phyloP scores from a whole-genome alignment of 2,113 vertebrate species.

The Scalopus aquaticus region DNA sequence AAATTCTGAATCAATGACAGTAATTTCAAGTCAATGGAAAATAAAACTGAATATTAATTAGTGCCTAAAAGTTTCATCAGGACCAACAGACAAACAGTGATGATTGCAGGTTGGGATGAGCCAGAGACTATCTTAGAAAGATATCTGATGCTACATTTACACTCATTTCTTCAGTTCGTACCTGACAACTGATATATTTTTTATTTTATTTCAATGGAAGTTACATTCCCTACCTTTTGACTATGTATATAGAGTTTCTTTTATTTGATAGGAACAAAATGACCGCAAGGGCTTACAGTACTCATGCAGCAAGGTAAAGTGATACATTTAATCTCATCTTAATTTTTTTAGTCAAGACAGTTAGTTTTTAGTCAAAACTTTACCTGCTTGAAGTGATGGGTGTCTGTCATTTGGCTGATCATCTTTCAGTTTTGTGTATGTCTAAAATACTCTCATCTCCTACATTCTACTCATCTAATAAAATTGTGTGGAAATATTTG shows the following conservation, averaged over 20 bases:
- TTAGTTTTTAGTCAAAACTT: constrained; percentile 5
- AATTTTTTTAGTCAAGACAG: background rate
- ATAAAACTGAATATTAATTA: constrained; percentile 91
- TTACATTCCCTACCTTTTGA: background rate
- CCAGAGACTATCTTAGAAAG: constrained; percentile 56
- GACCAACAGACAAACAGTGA: constrained; percentile 87
- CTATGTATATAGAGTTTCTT: constrained; percentile 38
- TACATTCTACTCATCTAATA: background rate
- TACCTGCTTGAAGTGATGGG: background rate
- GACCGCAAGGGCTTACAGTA: constrained; percentile 33
- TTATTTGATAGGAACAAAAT: constrained; percentile 57
- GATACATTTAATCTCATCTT: constrained; percentile 39
- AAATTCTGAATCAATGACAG: constrained; percentile 92
- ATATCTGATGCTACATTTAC: constrained; percentile 77
- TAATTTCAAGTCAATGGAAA: constrained; percentile 91
- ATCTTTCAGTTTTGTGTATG: background rate
- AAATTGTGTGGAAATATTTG: background rate
- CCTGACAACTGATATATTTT: constrained; percentile 68
- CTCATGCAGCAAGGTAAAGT: constrained; percentile 54
- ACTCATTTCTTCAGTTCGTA: constrained; percentile 77
- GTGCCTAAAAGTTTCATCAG: constrained; percentile 89
- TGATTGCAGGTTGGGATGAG: constrained; percentile 74
- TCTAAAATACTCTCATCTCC: background rate
- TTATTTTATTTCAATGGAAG: background rate
- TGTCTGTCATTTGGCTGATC: background rate